Evolutionary conservation across 2,888 invertebrate genomes (phyloP), one percentile per base, ranked within the genome.

Genomic region (Acleris sparsana): DNA sequence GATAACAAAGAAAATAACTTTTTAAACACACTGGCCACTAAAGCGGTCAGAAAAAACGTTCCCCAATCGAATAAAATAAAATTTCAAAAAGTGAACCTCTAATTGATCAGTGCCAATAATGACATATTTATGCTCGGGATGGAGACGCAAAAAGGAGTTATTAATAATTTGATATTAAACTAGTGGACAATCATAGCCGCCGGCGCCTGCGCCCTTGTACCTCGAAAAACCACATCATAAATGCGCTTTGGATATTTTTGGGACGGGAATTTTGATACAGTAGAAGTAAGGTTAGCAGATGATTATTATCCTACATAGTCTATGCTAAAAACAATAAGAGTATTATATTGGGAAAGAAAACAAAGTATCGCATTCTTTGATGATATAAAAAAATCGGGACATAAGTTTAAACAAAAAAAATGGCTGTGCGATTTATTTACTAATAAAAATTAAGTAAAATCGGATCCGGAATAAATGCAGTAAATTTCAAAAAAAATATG

Each of bases 91-190:
- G 43, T 11, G n/a, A 25, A 44, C 5, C 46, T 60, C 68, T 90
- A 89, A 91, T 90, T 90, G 89, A 85, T 76, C 80, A 83, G 89
- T 84, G 89, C 80, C 84, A 87, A 87, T 87, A 87, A 89, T 86
- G 88, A 87, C 87, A 90, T 90, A 87, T 88, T 89, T 88, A 88
- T 88, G 83, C 80, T 72, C 58, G 53, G 59, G 57, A 48, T 64
- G 29, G 17, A 3, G 51, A 65, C 73, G 79, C 79, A 87, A 89
- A 85, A 78, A 73, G 68, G 69, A 72, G 71, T 83, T 84, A 87
- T 87, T 89, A 88, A 88, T 88, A 88, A 84, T 88, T 84, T 82
- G 83, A 79, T 85, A 86, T 83, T 80, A 82, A 80, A 85, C 82
- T 86, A 85, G 82, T 70, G 77, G 75, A 79, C 80, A 80, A 73